Base-by-base conservation (phyloP, 2,888 invertebrate genomes). In the Prenolepis imparis region DNA sequence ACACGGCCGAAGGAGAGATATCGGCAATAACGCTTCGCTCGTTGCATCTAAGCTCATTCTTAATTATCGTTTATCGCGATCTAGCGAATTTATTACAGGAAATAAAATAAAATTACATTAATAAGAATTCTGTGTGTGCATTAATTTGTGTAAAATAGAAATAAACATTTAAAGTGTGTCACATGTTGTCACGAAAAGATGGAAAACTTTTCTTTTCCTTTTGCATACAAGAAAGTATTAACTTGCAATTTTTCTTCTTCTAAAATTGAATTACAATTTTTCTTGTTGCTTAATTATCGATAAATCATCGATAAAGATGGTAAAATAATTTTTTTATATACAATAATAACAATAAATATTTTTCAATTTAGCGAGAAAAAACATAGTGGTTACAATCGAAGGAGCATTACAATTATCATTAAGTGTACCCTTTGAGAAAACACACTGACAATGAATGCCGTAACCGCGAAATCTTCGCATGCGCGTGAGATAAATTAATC, bases 1-100 rank as follows among this genome's bases (percentile, higher is more conserved):
- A 89, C 86, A 87, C 88, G 91, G 80, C 92, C 87, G 86, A 86
- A 91, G 88, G 55, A 59, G 73, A 74, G 74, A 73, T 74, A 59
- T 74, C 78, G 57, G 55, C 48, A 48, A 48, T 28, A 41, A 67
- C 48, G 28, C 21, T 2, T 68, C 36, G 70, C 41, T 70, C 78
- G 78, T 59, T 59, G 59, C 44, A 24, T 74, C 75, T 73, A 44
- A 80, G 74, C 36, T 59, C 44, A 21, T 44, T 80, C 74, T 73
- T 80, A 80, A 80, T 80, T 74, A 78, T 80, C 57, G 59, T 59
- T 55, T 55, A 41, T 77, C 77, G 39, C 21, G 28, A 55, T 28
- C 39, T 9, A 12, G 18, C 39, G 1, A 9, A 55, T 57, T 28
- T n/a, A 9, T 77, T 64, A 21, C 5, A 0, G 11, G 12, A 41